A percentile compares a stretch with the other conserved stretches of the same genome.
Conservation (phyloP, 2,797 vertebrate species). For the Gymnothorax javanicus region DNA sequence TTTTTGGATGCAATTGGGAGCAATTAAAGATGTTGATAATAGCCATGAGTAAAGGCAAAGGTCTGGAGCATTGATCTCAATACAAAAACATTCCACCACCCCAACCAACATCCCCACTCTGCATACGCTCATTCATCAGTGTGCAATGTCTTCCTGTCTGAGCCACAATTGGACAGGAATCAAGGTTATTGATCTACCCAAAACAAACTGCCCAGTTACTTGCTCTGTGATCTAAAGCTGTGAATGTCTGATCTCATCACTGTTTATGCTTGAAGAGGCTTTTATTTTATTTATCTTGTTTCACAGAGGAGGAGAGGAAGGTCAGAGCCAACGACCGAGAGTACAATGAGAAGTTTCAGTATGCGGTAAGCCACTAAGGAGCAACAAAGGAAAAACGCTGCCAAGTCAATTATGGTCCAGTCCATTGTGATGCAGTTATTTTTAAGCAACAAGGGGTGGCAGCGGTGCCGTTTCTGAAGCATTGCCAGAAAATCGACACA, state of each 20-base stretch:
- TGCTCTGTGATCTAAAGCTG: neutral
- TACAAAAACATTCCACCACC: conserved; percentile 18
- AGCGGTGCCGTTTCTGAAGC: neutral
- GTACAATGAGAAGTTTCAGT: conserved; percentile 94
- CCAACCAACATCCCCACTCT: neutral
- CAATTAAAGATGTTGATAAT: conserved; percentile 23
- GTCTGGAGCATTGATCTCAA: conserved; percentile 38
- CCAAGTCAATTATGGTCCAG: conserved; percentile 6
- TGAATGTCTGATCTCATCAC: neutral
- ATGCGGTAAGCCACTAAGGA: conserved; percentile 77
- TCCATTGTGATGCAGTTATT: neutral
- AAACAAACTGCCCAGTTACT: neutral
- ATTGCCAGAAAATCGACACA: neutral
- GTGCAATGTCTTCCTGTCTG: neutral
- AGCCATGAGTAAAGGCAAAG: neutral
- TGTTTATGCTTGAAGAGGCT: neutral
- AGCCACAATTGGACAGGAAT: neutral
- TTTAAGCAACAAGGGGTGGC: neutral
- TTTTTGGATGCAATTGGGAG: neutral
- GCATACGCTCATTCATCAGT: neutral
- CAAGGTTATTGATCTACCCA: conserved; percentile 30
- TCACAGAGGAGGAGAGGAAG: conserved; percentile 89
- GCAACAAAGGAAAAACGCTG: neutral
- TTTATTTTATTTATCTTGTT: conserved; percentile 42
- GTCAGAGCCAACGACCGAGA: conserved; percentile 87